A percentile compares a stretch with the other conserved stretches of the same genome.
phyloP scores from a whole-genome alignment of 2,113 vertebrate species.

The Brachypteracias leptosomus region DNA sequence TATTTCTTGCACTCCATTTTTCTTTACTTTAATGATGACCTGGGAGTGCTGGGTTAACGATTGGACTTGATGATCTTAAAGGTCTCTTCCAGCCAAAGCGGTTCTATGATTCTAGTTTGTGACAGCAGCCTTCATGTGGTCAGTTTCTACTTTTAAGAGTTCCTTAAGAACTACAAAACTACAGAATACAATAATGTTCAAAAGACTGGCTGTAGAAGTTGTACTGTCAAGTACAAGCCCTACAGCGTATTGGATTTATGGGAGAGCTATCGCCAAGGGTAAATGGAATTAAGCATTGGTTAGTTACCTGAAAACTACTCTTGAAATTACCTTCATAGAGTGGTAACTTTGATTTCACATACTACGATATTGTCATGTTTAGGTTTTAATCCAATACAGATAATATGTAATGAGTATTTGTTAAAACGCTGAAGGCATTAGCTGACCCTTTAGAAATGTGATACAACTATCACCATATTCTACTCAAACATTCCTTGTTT shows the following conservation, averaged over 20 bases:
- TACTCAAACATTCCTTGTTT: conserved; percentile 26
- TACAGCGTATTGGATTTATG: neutral
- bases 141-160: neutral
- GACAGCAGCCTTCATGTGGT: neutral
- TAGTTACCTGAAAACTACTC: neutral
- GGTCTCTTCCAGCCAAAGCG: neutral
- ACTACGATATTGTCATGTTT: neutral
- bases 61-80: neutral
- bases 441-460: neutral
- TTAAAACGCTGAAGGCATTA: neutral
- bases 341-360: conserved; percentile 1
- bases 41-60: neutral
- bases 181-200: neutral
- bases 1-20: neutral
- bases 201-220: neutral
- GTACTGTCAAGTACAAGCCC: neutral
- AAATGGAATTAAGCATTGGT: neutral
- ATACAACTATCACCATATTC: conserved; percentile 19
- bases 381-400: neutral
- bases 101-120: neutral
- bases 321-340: neutral
- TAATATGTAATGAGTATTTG: neutral
- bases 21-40: neutral
- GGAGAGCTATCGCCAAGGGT: neutral
- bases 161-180: neutral